These are phyloP conservation scores for Nannospalax galili DNA, from an alignment of 2,113 vertebrate species.

Conservation along the genomic window DNA sequence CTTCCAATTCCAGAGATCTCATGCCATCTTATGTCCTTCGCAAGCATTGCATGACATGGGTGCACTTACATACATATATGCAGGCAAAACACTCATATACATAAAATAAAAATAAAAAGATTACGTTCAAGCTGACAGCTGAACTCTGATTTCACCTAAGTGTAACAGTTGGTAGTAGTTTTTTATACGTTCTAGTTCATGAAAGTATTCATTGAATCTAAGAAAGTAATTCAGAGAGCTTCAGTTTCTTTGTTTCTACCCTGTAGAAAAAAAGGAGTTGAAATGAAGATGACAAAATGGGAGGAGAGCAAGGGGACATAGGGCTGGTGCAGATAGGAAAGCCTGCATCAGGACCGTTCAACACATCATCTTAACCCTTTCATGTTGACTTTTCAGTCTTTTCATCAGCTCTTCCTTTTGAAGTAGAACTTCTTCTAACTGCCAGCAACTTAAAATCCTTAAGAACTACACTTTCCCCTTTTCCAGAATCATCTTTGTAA, in stretches of 20 bases:
- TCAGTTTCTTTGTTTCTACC: background rate
- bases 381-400: background rate
- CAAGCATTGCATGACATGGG: too few species aligned
- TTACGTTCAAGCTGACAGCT: background rate
- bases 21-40: too few species aligned
- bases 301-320: background rate
- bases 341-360: background rate
- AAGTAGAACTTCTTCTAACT: background rate
- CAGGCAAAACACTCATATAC: too few species aligned
- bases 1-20: too few species aligned
- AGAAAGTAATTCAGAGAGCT: slow-evolving; percentile 1
- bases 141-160: background rate
- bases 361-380: background rate
- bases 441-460: background rate
- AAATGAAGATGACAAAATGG: background rate
- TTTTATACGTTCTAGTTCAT: background rate
- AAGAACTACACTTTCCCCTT: background rate
- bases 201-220: background rate
- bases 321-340: background rate
- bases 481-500: background rate
- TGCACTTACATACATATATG: too few species aligned
- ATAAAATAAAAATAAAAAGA: too few species aligned
- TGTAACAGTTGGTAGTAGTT: background rate
- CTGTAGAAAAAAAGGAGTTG: background rate
- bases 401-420: background rate